These are phyloP conservation scores for Grapholita molesta DNA, from an alignment of 1,140 invertebrate species.

Conservation along the genomic window DNA sequence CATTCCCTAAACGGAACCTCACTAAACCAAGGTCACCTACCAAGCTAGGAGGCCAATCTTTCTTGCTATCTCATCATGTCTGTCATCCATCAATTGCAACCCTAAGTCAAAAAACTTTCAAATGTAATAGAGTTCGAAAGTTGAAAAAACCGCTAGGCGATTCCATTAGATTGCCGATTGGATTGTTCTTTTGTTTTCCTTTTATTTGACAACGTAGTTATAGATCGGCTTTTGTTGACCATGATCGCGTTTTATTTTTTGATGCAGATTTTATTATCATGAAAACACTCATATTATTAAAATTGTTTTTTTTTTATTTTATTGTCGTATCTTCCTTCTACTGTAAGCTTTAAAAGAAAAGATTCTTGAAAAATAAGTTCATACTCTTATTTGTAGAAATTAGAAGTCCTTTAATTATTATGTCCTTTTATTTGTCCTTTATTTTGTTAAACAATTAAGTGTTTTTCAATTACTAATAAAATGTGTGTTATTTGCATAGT, in stretches of 20 bases:
- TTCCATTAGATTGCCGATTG: neutral
- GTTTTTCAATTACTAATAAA: too few relatives aligned
- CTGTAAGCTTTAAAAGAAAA: too few relatives aligned
- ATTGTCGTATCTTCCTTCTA: too few relatives aligned
- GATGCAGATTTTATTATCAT: neutral
- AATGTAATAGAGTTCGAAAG: neutral
- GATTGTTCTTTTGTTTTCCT: neutral
- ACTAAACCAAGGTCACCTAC: neutral
- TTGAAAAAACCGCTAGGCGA: neutral
- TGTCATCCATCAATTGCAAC: neutral
- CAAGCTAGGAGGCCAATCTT: neutral
- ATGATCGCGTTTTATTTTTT: neutral
- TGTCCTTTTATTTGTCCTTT: too few relatives aligned
- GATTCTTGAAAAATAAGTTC: too few relatives aligned
- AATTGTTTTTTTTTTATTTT: too few relatives aligned
- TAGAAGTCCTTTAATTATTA: too few relatives aligned
- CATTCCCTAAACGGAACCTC: neutral
- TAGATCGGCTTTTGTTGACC: neutral
- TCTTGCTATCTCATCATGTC: constrained; percentile 14
- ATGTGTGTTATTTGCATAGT: too few relatives aligned
- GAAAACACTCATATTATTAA: too few relatives aligned
- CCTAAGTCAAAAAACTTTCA: neutral
- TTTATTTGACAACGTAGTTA: neutral
- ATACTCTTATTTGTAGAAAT: too few relatives aligned
- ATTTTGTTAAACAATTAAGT: too few relatives aligned